A percentile compares a stretch with the other conserved stretches of the same genome.
Conservation (phyloP, 1,140 invertebrate genomes). For the Philaenus spumarius region DNA sequence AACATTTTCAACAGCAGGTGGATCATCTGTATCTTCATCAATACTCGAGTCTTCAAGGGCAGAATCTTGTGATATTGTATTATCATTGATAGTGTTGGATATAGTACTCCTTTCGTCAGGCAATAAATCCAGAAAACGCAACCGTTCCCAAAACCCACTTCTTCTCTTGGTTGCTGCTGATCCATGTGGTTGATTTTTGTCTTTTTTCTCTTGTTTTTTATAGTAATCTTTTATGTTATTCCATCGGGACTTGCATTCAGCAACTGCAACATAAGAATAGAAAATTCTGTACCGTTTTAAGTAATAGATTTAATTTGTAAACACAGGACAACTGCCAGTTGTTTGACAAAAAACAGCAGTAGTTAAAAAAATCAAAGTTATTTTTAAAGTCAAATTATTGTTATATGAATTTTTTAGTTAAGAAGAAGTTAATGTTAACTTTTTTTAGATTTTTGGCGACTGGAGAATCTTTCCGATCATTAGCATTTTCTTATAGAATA, state of each 20-base stretch:
- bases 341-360: too few relatives aligned
- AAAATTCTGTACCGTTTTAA: not conserved
- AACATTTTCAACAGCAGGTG: not conserved
- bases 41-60: not conserved
- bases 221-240: not conserved
- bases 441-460: not conserved
- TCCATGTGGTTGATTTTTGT: not conserved
- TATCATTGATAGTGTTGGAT: not conserved
- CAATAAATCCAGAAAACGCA: not conserved
- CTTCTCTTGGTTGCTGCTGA: constrained; percentile 3
- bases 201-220: constrained; percentile 1
- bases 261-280: not conserved
- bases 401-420: not conserved
- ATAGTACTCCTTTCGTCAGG: not conserved
- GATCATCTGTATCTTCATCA: not conserved
- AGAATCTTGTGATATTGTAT: not conserved
- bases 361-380: not conserved
- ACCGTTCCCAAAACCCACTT: not conserved
- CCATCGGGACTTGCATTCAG: not conserved
- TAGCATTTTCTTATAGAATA: not conserved
- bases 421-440: not conserved
- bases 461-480: not conserved
- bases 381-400: not conserved
- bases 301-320: not conserved
- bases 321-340: too few relatives aligned